phyloP scores from a whole-genome alignment of 1,140 invertebrate genomes.

The Drosophila ananassae region DNA sequence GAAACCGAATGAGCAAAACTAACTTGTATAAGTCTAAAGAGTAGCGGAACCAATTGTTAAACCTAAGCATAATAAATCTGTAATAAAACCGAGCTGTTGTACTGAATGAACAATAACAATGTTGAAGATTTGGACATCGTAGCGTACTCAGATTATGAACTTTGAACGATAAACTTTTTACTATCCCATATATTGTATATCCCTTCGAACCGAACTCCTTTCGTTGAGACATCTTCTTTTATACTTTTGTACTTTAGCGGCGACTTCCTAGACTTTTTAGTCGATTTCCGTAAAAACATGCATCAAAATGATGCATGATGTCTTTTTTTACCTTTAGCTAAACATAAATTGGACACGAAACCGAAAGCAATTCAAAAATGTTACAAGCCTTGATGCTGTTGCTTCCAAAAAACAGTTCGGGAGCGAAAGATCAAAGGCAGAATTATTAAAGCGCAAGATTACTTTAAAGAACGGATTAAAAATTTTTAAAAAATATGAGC shows the following conservation, averaged over 20 bases:
- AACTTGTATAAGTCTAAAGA: slow-evolving; percentile 60
- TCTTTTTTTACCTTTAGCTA: slow-evolving; percentile 58
- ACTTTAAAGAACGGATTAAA: slow-evolving; percentile 53
- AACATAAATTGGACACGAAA: slow-evolving; percentile 63
- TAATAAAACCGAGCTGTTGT: slow-evolving; percentile 73
- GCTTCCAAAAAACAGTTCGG: slow-evolving; percentile 47
- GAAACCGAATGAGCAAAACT: slow-evolving; percentile 43
- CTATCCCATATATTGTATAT: slow-evolving; percentile 5
- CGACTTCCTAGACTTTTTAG: slow-evolving; percentile 19
- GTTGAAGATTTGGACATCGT: slow-evolving; percentile 23
- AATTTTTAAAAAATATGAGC: slow-evolving; percentile 59
- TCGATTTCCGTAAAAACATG: slow-evolving; percentile 41
- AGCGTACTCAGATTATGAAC: slow-evolving; percentile 38
- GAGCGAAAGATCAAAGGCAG: slow-evolving; percentile 47
- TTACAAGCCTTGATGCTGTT: slow-evolving; percentile 24
- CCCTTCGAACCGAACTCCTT: slow-evolving; percentile 12
- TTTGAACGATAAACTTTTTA: slow-evolving; percentile 12
- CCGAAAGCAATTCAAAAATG: slow-evolving; percentile 47
- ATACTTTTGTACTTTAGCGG: slow-evolving; percentile 74
- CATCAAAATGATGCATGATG: slow-evolving; percentile 2
- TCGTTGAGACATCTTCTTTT: slow-evolving; percentile 67
- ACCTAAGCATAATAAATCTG: slow-evolving; percentile 63
- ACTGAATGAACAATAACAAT: slow-evolving; percentile 78
- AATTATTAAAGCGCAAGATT: slow-evolving; percentile 61
- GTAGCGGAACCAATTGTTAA: slow-evolving; percentile 83